These are phyloP conservation scores for Sinopyrophorus schimmeli DNA, from an alignment of 2,888 invertebrate genomes.

Conservation along the genomic window DNA sequence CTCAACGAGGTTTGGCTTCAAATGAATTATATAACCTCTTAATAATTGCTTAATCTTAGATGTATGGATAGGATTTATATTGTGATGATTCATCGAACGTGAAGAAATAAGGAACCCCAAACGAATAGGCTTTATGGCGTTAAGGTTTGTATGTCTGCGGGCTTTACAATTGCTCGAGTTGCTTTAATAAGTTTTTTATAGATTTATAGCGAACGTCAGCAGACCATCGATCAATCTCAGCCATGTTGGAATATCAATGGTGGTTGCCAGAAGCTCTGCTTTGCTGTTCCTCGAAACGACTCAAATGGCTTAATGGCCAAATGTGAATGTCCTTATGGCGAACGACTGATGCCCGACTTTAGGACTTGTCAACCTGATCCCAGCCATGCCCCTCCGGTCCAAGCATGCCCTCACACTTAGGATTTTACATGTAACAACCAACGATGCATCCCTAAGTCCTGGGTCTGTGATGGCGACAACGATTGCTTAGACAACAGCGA, in stretches of 20 bases:
- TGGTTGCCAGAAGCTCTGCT: slow-evolving; percentile 94
- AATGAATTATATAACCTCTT: too few relatives aligned
- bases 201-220: slow-evolving; percentile 75
- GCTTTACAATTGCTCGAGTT: too few relatives aligned
- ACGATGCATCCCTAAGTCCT: slow-evolving; percentile 87
- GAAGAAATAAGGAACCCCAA: too few relatives aligned
- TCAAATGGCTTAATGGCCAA: slow-evolving; percentile 62
- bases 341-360: slow-evolving; percentile 73
- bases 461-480: slow-evolving; percentile 96
- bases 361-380: slow-evolving; percentile 78
- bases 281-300: slow-evolving; percentile 76
- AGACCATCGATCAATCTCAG: slow-evolving; percentile 70
- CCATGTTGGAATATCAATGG: slow-evolving; percentile 86
- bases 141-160: too few relatives aligned
- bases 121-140: too few relatives aligned
- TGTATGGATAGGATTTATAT: too few relatives aligned
- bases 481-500: slow-evolving; percentile 96
- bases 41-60: too few relatives aligned
- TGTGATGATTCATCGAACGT: too few relatives aligned
- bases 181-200: too few relatives aligned
- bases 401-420: slow-evolving; percentile 88
- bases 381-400: slow-evolving; percentile 81
- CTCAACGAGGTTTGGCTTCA: too few relatives aligned
- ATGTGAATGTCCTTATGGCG: slow-evolving; percentile 94
- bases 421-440: slow-evolving; percentile 94